Evolutionary conservation across 2,888 invertebrate genomes (phyloP).

Genomic region (Callosobruchus maculatus): DNA sequence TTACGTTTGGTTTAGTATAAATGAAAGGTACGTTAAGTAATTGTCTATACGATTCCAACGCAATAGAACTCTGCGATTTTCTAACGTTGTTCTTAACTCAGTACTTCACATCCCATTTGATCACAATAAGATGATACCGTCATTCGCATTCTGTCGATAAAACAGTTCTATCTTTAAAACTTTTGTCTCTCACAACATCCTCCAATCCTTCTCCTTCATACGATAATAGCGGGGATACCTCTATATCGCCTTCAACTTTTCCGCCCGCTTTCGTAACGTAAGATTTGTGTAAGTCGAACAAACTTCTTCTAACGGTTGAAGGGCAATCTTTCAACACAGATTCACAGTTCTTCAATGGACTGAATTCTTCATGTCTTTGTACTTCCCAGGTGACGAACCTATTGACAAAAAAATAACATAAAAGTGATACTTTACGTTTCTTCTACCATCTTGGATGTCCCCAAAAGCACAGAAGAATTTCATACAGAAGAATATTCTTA

Average conservation of each 20-base stretch:
- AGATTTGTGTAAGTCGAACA: conserved; percentile 72
- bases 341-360: conserved; percentile 93
- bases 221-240: conserved; percentile 87
- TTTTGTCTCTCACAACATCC: conserved; percentile 23
- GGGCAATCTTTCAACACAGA: conserved; percentile 85
- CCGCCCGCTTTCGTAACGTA: conserved; percentile 82
- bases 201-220: conserved; percentile 84
- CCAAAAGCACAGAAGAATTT: no score
- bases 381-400: conserved; percentile 94
- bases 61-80: no score
- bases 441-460: no score
- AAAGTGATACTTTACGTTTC: no score
- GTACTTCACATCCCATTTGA: background rate
- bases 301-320: conserved; percentile 74
- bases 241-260: conserved; percentile 60
- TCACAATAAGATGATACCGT: background rate
- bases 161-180: conserved; percentile 25
- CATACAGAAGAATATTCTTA: no score
- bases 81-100: no score
- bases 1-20: no score
- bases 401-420: conserved; percentile 41
- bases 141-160: conserved; percentile 18
- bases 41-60: no score
- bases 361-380: conserved; percentile 87
- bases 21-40: no score